Conservation (phyloP, 2,888 invertebrate species). For the Lymantria monacha region DNA sequence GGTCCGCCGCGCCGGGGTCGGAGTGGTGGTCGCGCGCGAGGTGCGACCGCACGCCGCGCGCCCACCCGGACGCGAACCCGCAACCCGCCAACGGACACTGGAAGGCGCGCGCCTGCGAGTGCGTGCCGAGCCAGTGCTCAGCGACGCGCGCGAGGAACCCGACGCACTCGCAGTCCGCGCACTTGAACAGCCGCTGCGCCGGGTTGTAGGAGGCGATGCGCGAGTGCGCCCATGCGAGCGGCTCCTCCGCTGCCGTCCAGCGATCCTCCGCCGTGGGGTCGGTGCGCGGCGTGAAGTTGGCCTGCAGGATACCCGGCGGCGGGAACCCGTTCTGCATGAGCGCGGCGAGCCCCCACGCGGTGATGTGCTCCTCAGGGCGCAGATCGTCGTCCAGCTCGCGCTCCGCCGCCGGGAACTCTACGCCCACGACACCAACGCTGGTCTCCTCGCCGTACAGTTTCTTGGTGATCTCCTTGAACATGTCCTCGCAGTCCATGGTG, state of each 20-base stretch:
- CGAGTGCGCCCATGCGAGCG: conserved; percentile 88
- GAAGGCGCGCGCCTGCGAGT: conserved; percentile 85
- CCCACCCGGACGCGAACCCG: conserved; percentile 89
- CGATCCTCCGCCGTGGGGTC: conserved; percentile 77
- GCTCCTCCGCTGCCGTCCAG: conserved; percentile 88
- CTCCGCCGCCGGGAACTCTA: conserved; percentile 73
- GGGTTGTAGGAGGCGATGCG: conserved; percentile 91
- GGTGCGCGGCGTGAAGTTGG: conserved; percentile 80
- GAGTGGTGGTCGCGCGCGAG: conserved; percentile 87
- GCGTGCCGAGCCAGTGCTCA: conserved; percentile 89
- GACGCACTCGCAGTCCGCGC: conserved; percentile 89
- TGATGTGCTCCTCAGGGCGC: conserved; percentile 88
- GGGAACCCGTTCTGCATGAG: conserved; percentile 89
- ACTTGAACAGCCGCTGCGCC: conserved; percentile 87
- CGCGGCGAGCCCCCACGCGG: conserved; percentile 88
- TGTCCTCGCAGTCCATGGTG: conserved; percentile 89
- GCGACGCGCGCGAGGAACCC: conserved; percentile 88
- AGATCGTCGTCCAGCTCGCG: conserved; percentile 79
- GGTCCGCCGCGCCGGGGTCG: conserved; percentile 84
- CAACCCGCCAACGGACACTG: conserved; percentile 86
- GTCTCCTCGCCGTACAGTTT: conserved; percentile 94
- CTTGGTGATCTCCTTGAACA: conserved; percentile 95
- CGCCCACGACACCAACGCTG: conserved; percentile 62
- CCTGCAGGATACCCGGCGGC: conserved; percentile 84
- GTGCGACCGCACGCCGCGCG: conserved; percentile 88